Evolutionary conservation across 2,888 invertebrate genomes (phyloP).

Genomic region (Plagiodera versicolora): DNA sequence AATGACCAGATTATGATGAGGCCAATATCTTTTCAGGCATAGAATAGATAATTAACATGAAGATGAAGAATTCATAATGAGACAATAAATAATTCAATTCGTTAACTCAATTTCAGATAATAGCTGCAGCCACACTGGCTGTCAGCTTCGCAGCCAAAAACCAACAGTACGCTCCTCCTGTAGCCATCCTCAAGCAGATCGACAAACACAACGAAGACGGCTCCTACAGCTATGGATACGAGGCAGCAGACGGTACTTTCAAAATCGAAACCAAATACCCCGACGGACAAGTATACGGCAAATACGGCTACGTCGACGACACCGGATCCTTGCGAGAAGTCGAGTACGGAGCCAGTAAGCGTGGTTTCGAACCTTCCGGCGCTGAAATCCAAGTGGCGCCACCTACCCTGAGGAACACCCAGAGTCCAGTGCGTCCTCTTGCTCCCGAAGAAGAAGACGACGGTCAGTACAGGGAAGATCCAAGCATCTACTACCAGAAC

Average conservation of each 20-base stretch:
- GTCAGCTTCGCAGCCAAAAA: conserved; percentile 51
- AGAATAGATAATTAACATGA: too few species aligned
- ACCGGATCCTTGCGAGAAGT: conserved; percentile 74
- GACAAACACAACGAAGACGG: conserved; percentile 86
- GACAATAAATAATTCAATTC: too few species aligned
- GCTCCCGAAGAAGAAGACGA: conserved; percentile 75
- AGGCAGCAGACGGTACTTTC: conserved; percentile 83
- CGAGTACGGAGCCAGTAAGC: conserved; percentile 80
- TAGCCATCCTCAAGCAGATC: conserved; percentile 81
- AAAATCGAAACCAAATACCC: conserved; percentile 87
- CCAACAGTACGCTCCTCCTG: conserved; percentile 69
- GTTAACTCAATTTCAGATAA: conserved; percentile 41
- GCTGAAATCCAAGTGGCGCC: conserved; percentile 78
- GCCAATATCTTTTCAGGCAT: too few species aligned
- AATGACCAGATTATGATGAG: too few species aligned
- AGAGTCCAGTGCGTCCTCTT: conserved; percentile 45
- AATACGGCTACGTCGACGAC: conserved; percentile 87
- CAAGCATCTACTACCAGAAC: conserved; percentile 74
- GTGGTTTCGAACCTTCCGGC: conserved; percentile 82
- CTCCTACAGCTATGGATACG: conserved; percentile 86
- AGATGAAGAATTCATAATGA: too few species aligned
- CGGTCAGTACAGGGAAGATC: conserved; percentile 85
- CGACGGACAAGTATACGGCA: conserved; percentile 82
- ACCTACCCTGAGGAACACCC: conserved; percentile 64
- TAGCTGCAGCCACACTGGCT: conserved; percentile 45